Evolutionary conservation across 1,140 invertebrate species (phyloP), one percentile per base, ranked within the genome.

Genomic region (Pogonognathellus flavescens): DNA sequence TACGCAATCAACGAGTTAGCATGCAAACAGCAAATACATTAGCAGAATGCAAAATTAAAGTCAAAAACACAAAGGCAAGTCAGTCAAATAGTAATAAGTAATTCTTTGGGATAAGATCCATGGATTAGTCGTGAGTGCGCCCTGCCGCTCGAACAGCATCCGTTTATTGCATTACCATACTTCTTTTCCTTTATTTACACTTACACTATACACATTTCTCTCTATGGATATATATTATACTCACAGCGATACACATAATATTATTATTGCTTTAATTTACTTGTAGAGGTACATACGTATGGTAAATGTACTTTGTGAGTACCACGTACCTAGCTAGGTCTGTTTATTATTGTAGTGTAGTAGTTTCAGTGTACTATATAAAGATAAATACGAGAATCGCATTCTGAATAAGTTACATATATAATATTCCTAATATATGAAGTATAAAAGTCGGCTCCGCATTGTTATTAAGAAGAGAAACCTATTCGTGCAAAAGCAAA

Each of bases 21-120:
- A 76, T 76, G 70, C 70, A 76, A 76, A 41, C 70, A 49, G 70
- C 10, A 76, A 41, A 76, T 50, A 31, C 41, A 76, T 50, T 50
- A 76, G 31, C 49, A 50, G 70, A 76, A 76, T 41, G 70, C 16
- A 14, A 76, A 76, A 76, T 76, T 76, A 76, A 76, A 76, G 70
- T 76, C 70, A 76, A 76, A 41, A 76, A n/a, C 70, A 76, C 49
- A 76, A 76, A 76, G 70, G 41, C 31, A 76, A 76, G 31, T 76
- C 16, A 16, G 70, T 76, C 16, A 31, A 76, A 50, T 41, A 76
- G 70, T 31, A 76, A 76, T 76, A 76, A 76, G 70, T 50, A 31
- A 76, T 41, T 76, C 41, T 31, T n/a, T 76, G 41, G 41, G 70
- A 76, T 76, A 50, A 25, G 41, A 76, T 76, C 70, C 70, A 50